These are phyloP conservation scores for Peromyscus leucopus DNA, from an alignment of 2,113 vertebrate species.

Conservation along the genomic window DNA sequence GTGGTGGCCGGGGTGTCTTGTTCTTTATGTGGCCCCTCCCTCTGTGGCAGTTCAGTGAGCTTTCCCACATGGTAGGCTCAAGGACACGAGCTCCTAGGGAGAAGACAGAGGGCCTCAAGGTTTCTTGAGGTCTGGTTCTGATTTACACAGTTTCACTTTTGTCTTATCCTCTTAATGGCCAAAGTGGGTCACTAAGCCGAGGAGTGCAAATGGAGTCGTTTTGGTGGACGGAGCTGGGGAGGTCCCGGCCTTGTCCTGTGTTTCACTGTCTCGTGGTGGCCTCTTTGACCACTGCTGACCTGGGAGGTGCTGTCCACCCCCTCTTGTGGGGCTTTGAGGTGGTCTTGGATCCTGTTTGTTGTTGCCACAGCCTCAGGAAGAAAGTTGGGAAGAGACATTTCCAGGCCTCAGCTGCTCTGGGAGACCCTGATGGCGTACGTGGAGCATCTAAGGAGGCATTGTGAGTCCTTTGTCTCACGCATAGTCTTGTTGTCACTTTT, in stretches of 20 bases:
- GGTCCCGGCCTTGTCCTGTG: accelerated
- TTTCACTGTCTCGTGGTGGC: accelerated
- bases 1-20: neutral
- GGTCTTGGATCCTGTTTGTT: neutral
- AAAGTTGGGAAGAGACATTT: neutral
- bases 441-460: accelerated
- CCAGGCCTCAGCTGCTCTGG: neutral
- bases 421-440: accelerated
- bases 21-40: accelerated
- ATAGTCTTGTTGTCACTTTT: neutral
- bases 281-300: neutral
- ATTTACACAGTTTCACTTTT: neutral
- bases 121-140: neutral
- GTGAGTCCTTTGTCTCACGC: neutral
- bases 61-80: neutral
- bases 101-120: neutral
- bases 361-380: neutral
- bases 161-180: neutral
- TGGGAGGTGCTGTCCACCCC: neutral
- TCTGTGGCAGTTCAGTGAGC: accelerated
- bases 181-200: neutral
- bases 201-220: neutral
- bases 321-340: accelerated
- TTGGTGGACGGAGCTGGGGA: neutral
- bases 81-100: neutral